A percentile compares a stretch with the other conserved stretches of the same genome.
These are phyloP conservation scores for Neelides folsomi DNA, from an alignment of 2,888 invertebrate genomes.

Conservation along the genomic window DNA sequence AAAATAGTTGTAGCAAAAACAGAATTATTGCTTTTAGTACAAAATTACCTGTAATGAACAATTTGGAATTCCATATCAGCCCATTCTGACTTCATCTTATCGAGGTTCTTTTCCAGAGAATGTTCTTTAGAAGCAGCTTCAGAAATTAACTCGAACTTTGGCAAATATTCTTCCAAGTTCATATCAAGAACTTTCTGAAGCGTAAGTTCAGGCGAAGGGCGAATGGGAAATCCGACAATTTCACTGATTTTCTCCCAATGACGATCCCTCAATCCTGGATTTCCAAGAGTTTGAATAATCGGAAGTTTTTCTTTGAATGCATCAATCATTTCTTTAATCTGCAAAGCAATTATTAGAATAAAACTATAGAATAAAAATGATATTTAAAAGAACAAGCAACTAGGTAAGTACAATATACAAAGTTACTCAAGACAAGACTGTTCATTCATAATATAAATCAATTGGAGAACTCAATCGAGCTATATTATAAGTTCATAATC, in stretches of 20 bases:
- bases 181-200: conserved; percentile 75
- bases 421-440: too few species aligned
- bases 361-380: conserved; percentile 16
- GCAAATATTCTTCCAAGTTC: conserved; percentile 71
- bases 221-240: conserved; percentile 82
- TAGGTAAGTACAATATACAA: too few species aligned
- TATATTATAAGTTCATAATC: too few species aligned
- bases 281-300: conserved; percentile 82
- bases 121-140: conserved; percentile 94
- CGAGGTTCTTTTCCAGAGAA: conserved; percentile 73
- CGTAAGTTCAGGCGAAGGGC: conserved; percentile 60
- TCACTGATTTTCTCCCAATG: conserved; percentile 94
- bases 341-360: conserved; percentile 32
- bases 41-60: conserved; percentile 59
- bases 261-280: conserved; percentile 79
- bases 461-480: too few species aligned
- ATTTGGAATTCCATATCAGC: conserved; percentile 60
- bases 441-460: too few species aligned
- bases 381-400: too few species aligned
- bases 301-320: conserved; percentile 78
- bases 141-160: conserved; percentile 79
- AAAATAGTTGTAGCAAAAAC: neutral
- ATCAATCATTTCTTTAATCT: conserved; percentile 59
- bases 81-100: conserved; percentile 87
- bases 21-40: neutral